phyloP scores from a whole-genome alignment of 2,888 invertebrate species.

The Cephus runcator region DNA sequence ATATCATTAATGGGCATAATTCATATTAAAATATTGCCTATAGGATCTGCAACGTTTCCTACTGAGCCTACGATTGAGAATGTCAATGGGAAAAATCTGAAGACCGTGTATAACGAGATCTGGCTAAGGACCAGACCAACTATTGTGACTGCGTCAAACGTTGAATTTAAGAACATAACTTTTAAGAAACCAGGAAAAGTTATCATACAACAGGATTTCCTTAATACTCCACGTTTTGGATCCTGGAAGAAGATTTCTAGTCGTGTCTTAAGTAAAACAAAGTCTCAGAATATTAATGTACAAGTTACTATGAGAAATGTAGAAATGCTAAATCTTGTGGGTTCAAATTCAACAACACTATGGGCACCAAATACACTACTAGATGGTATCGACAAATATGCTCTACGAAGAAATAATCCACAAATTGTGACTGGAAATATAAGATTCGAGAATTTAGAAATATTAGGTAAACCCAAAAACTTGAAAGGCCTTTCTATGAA shows the following conservation, averaged over 20 bases:
- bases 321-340: conserved; percentile 30
- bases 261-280: conserved; percentile 49
- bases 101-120: conserved; percentile 56
- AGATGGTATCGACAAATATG: conserved; percentile 65
- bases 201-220: conserved; percentile 59
- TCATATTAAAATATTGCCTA: conserved; percentile 26
- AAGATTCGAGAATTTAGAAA: conserved; percentile 56
- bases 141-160: conserved; percentile 41
- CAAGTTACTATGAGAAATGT: conserved; percentile 30
- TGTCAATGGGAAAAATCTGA: conserved; percentile 62
- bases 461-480: conserved; percentile 44
- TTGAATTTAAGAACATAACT: conserved; percentile 52
- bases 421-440: conserved; percentile 66
- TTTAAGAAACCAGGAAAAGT: conserved; percentile 30
- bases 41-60: conserved; percentile 65
- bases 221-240: conserved; percentile 64
- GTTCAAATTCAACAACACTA: conserved; percentile 29
- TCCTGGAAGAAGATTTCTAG: conserved; percentile 38
- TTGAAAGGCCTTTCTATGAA: conserved; percentile 25
- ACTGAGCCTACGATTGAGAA: conserved; percentile 62
- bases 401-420: conserved; percentile 67
- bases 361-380: conserved; percentile 44
- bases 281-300: conserved; percentile 37
- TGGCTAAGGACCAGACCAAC: conserved; percentile 67
- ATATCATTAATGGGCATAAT: neutral